Evolutionary conservation across 1,140 invertebrate species (phyloP), one percentile per base, ranked within the genome.

Genomic region (Temnothorax curvispinosus): DNA sequence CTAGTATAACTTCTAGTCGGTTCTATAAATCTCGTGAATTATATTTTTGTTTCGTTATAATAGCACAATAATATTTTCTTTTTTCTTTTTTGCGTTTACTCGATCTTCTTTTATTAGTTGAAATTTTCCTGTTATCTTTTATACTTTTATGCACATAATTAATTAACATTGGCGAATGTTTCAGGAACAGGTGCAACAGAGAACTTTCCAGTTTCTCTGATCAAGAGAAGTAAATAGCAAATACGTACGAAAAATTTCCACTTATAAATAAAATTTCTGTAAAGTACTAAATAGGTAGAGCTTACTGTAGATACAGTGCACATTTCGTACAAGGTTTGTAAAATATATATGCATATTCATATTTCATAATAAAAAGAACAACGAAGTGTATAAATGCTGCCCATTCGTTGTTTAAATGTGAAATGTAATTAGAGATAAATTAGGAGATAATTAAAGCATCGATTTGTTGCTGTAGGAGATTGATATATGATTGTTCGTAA

Each of bases 151-250:
- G 54, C 54, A 75, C n/a, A 60, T 84, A 47, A 84, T 84, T 82
- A 82, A 82, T 82, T 60, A 58, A 84, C 13, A 62, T 84, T 84
- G 80, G 74, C 82, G 15, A 84, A 90, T 91, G 90, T 91, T 91
- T 87, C 87, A 91, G 90, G 87, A 21, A 78, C 71, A 86, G 72
- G 64, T 13, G 62, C 47, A 50, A 67, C 50, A 74, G 38, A 72
- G 56, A 88, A 54, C 65, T 75, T 84, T 77, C 64, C 54, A 78
- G 41, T 87, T 44, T 58, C 58, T 69, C 56, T 89, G 38, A 54
- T 60, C 15, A 82, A 81, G 52, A 77, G 64, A 69, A 77, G 62
- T 80, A 85, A 87, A 27, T 86, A 88, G 54, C 56, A 77, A 72
- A 77, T 82, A 60, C 54, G 47, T 84, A 65, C 38, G 50, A 78